Conservation (phyloP, 2,888 invertebrate species). For the Yponomeuta evonymella region DNA sequence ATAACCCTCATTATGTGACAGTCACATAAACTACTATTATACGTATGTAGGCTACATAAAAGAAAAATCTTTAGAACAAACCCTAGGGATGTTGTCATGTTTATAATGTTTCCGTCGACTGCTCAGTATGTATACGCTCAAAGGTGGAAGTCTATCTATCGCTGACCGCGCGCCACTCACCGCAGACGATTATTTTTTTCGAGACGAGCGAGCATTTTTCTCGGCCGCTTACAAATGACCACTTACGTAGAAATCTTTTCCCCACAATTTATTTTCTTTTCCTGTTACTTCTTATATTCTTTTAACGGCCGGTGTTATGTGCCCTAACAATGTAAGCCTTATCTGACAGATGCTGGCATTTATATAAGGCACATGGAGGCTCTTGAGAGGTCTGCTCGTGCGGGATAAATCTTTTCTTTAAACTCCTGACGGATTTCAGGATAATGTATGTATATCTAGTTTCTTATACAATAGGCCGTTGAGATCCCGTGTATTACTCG, state of each 20-base stretch:
- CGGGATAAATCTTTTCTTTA: conserved; percentile 14
- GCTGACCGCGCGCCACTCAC: conserved; percentile 8
- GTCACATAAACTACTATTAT: no score
- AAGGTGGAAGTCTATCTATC: not conserved
- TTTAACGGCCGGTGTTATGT: conserved; percentile 62
- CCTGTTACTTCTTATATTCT: conserved; percentile 57
- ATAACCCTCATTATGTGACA: no score
- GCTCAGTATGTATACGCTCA: not conserved
- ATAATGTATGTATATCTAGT: conserved; percentile 6
- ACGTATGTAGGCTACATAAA: no score
- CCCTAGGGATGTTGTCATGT: not conserved
- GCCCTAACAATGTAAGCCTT: conserved; percentile 50
- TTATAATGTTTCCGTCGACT: not conserved
- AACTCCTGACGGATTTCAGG: conserved; percentile 1
- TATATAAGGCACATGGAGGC: conserved; percentile 13
- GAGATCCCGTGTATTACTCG: not conserved
- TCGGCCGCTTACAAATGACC: conserved; percentile 68
- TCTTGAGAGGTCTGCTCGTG: conserved; percentile 9
- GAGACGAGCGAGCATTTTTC: conserved; percentile 64
- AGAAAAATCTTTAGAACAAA: no score
- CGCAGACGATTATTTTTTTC: conserved; percentile 56
- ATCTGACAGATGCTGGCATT: conserved; percentile 14
- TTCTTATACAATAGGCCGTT: not conserved
- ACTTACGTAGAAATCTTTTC: conserved; percentile 61
- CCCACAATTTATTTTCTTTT: conserved; percentile 57